Evolutionary conservation across 2,113 vertebrate genomes (phyloP), one percentile per base, ranked within the genome.

Genomic region (Uria lomvia): DNA sequence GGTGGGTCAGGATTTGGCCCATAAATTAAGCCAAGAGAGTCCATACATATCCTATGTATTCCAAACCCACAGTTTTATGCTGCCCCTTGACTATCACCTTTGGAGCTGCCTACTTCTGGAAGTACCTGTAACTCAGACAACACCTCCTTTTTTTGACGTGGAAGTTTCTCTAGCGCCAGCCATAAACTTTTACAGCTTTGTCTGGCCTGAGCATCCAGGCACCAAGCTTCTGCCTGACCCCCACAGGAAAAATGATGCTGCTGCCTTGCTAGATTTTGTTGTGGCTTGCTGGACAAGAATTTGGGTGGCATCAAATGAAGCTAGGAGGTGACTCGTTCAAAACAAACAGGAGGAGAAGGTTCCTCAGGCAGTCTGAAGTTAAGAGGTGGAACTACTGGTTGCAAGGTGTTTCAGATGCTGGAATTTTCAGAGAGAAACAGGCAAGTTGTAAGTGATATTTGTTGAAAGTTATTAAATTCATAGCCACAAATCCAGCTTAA

Each of bases 391-490:
- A 47, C 19, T 50, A 11, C 17, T 56, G 27, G 11, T 49, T 1
- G 1, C 34, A 58, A 50, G 2, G 4, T 67, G 9, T 72, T 72
- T 67, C 66, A 81, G 22, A 42, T 36, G 10, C 12, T 60, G 29
- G 30, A 73, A 81, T 15, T 26, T 86, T 86, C 27, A 49, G 11
- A 49, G 20, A 53, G 30, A 63, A 53, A 67, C 5, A 52, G 23
- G 11, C 17, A 81, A 40, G 5, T n/a, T 34, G 1, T 68, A 65
- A 63, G 1, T 1, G 0, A 15, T 58, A 53, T 34, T 58, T 78
- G 8, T 63, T n/a, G 38, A 71, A 58, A 49, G 47, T 50, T 13
- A 38, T 62, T 45, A 84, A 75, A 82, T 74, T 81, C 24, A 36
- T 40, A 85, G 22, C n/a, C 21, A 53, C 18, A 40, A 11, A 34